Base-by-base conservation (phyloP, 2,113 vertebrate species). In the Dendropsophus ebraccatus region DNA sequence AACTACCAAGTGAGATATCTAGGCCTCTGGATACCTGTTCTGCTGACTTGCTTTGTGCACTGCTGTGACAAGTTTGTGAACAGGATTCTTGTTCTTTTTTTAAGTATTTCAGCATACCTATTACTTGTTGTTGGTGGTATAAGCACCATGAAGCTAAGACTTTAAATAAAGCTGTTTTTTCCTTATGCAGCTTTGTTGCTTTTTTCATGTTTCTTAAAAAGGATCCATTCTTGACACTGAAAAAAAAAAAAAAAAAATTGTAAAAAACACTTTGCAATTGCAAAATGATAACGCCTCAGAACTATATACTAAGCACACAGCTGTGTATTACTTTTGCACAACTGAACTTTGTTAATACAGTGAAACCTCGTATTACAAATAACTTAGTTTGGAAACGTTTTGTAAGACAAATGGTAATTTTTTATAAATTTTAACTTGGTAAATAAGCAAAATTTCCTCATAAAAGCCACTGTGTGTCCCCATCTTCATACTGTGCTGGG, bases 71-170 rank as follows among this genome's bases (percentile, higher is more conserved):
- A 88, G 88, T 87, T 89, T 91, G 76, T 90, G 90, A 87, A 23
- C 87, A 87, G 88, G 90, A 54, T 84, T 83, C 92, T 89, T 92
- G 91, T 87, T 95, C 94, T 90, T 95, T 93, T 82, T 91, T 92
- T 90, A 96, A 89, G 90, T 93, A 95, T 93, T 93, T 95, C 90
- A 97, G 94, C 92, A 96, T 93, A 90, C 92, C 89, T 91, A 93
- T 91, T 90, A 95, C 93, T 91, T 96, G 95, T 89, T 93, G 92
- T 92, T 93, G 94, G 92, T 97, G 96, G 92, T 93, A 94, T 79
- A 88, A 92, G 90, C 96, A 97, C 90, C 95, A 92, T 82, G 95
- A 94, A 84, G 94, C 93, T 92, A 96, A 92, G 92, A 96, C 94
- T 92, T 92, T 95, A 93, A 89, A 93, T 95, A 97, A 92, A 87